phyloP scores from a whole-genome alignment of 2,888 invertebrate genomes.

The Metallyticus violacea region DNA sequence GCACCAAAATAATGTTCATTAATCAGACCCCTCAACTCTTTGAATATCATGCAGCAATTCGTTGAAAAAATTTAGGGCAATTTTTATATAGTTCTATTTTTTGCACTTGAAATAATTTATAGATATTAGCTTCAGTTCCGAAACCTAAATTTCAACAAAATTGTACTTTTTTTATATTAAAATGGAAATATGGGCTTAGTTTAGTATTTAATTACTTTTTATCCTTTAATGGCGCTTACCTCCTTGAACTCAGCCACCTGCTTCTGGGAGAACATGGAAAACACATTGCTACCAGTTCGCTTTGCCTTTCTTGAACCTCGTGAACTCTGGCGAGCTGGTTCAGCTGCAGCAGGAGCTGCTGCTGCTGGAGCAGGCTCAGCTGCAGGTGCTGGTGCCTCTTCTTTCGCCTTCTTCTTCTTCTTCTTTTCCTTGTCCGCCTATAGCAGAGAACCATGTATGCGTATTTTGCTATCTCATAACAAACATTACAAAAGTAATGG shows the following conservation, averaged over 20 bases:
- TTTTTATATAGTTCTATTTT: too few relatives aligned
- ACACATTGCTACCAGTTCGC: constrained; percentile 91
- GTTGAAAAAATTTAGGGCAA: too few relatives aligned
- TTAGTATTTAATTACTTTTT: too few relatives aligned
- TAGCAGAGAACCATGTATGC: constrained; percentile 29
- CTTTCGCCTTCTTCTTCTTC: constrained; percentile 84
- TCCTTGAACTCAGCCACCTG: constrained; percentile 96
- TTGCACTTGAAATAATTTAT: too few relatives aligned
- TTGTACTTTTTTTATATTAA: too few relatives aligned
- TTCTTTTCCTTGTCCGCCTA: constrained; percentile 94
- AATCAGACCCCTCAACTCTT: too few relatives aligned
- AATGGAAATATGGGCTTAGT: too few relatives aligned
- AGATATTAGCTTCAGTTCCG: too few relatives aligned
- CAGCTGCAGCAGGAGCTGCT: constrained; percentile 62
- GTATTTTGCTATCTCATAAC: background rate
- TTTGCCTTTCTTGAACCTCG: constrained; percentile 82
- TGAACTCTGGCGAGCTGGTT: constrained; percentile 66
- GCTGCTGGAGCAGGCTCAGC: constrained; percentile 60
- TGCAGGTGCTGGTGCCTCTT: constrained; percentile 61
- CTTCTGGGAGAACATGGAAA: constrained; percentile 95
- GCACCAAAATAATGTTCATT: too few relatives aligned
- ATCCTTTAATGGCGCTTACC: constrained; percentile 49
- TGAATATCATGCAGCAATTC: too few relatives aligned
- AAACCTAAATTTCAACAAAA: too few relatives aligned
- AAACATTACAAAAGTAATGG: too few relatives aligned